phyloP scores from a whole-genome alignment of 2,113 vertebrate species.

The Semnopithecus entellus region DNA sequence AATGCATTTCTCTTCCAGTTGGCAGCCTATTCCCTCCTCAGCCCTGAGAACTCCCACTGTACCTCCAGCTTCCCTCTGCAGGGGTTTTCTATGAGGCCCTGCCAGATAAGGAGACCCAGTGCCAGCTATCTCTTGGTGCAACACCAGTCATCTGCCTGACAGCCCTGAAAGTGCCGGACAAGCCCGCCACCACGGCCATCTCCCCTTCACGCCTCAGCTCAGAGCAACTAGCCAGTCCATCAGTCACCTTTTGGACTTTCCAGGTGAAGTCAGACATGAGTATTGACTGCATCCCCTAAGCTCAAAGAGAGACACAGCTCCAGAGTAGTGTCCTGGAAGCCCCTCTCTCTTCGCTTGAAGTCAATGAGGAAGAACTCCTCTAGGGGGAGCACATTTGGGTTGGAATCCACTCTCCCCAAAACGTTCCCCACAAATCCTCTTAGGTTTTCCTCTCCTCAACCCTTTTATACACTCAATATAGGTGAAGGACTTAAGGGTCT shows the following conservation, averaged over 20 bases:
- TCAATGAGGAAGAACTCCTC: neutral
- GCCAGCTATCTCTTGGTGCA: neutral
- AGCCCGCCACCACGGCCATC: neutral
- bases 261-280: neutral
- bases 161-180: neutral
- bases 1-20: neutral
- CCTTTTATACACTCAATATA: neutral
- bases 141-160: fast-evolving
- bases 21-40: neutral
- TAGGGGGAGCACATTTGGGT: neutral
- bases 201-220: neutral
- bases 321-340: neutral
- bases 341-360: neutral
- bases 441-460: neutral
- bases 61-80: neutral
- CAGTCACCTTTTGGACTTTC: neutral
- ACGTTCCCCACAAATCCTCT: neutral
- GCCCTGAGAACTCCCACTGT: neutral
- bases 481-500: neutral
- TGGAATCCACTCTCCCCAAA: neutral
- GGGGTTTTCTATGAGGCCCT: neutral
- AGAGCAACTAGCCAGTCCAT: neutral
- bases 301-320: neutral
- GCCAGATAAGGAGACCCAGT: neutral
- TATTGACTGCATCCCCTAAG: neutral